These are phyloP conservation scores for Eupristina koningsbergeri DNA, from an alignment of 1,140 invertebrate genomes.

Conservation along the genomic window DNA sequence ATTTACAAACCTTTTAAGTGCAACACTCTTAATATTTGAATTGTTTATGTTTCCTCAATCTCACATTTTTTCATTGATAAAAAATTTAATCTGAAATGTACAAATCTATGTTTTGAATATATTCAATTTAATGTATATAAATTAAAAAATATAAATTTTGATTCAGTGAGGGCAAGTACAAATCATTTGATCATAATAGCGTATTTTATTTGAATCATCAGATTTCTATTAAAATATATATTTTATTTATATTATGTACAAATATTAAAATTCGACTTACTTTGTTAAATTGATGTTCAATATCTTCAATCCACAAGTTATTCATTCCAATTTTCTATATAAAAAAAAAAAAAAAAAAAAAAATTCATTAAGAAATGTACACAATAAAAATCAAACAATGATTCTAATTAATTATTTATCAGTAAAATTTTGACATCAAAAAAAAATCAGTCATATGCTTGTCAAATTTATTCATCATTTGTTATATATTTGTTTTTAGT, in stretches of 20 bases:
- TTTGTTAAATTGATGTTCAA: background rate
- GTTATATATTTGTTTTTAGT: background rate
- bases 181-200: constrained; percentile 43
- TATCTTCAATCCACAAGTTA: too few species aligned
- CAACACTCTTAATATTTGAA: background rate
- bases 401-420: constrained; percentile 50
- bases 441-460: constrained; percentile 64
- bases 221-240: too few species aligned
- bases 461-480: constrained; percentile 56
- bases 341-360: background rate
- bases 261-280: background rate
- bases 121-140: background rate
- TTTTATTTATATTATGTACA: background rate
- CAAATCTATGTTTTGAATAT: background rate
- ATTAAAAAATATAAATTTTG: background rate
- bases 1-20: background rate
- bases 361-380: background rate
- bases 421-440: constrained; percentile 59
- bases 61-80: too few species aligned
- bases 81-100: constrained; percentile 10
- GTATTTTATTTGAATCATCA: constrained; percentile 36
- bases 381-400: background rate
- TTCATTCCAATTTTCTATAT: too few species aligned
- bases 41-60: too few species aligned
- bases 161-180: constrained; percentile 43